A percentile compares a stretch with the other conserved stretches of the same genome.
phyloP scores from a whole-genome alignment of 2,797 vertebrate species.

The Dryobates pubescens region DNA sequence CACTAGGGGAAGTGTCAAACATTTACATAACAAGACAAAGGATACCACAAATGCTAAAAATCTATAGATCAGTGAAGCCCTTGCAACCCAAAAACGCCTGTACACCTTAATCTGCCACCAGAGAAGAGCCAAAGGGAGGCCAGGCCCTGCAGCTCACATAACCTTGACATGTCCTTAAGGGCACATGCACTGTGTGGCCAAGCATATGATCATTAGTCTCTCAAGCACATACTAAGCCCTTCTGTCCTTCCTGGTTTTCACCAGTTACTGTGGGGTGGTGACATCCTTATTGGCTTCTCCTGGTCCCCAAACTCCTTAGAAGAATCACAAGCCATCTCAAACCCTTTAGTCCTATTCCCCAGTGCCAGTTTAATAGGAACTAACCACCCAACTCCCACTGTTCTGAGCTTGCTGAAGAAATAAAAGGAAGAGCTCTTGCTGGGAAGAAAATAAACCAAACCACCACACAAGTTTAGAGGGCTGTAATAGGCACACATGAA shows the following conservation, averaged over 20 bases:
- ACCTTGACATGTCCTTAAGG: neutral
- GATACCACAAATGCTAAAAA: neutral
- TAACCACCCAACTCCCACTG: neutral
- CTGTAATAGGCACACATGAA: neutral
- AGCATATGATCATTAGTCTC: neutral
- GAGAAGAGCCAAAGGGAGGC: neutral
- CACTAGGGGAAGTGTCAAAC: accelerated
- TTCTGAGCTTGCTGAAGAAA: neutral
- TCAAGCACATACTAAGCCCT: neutral
- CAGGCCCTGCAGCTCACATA: neutral
- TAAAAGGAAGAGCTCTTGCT: neutral
- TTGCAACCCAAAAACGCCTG: neutral
- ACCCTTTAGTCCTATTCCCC: neutral
- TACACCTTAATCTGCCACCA: neutral
- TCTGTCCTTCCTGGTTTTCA: neutral
- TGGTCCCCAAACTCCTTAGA: neutral
- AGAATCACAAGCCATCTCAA: neutral
- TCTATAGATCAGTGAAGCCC: neutral
- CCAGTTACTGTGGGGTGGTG: neutral
- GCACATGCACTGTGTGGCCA: neutral
- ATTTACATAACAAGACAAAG: neutral
- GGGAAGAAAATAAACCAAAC: neutral
- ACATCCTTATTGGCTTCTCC: neutral
- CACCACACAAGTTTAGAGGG: accelerated
- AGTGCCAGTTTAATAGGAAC: neutral